Conservation (phyloP, 1,140 invertebrate genomes). For the Gonatopus flavifemur region DNA sequence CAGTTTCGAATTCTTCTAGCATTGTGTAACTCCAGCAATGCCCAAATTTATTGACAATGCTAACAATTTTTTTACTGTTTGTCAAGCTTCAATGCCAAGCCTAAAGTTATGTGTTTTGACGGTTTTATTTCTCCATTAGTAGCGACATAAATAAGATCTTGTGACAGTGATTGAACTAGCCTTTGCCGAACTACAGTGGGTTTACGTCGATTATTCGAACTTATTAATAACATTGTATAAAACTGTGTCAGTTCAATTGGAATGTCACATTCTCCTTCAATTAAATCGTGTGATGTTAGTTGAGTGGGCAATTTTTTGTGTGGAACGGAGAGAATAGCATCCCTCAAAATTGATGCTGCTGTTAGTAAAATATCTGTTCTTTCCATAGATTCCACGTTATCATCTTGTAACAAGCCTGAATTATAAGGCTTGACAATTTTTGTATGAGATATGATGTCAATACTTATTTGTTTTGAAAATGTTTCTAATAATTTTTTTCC, state of each 20-base stretch:
- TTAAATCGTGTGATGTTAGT: background rate
- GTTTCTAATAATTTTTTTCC: too few relatives aligned
- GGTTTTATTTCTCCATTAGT: slow-evolving; percentile 32
- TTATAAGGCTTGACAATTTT: too few relatives aligned
- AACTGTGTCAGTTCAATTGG: background rate
- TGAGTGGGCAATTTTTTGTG: too few relatives aligned
- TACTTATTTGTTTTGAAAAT: too few relatives aligned
- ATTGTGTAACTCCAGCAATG: slow-evolving; percentile 36
- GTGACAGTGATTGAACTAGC: too few relatives aligned
- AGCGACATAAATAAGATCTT: too few relatives aligned
- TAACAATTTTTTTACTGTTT: too few relatives aligned
- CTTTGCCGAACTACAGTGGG: background rate
- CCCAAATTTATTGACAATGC: slow-evolving; percentile 33
- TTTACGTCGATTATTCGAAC: background rate
- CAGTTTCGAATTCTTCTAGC: slow-evolving; percentile 43
- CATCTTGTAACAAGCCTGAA: too few relatives aligned
- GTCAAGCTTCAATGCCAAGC: too few relatives aligned
- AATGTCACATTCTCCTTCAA: background rate
- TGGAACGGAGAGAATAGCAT: background rate
- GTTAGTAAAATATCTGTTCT: background rate
- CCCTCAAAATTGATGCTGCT: background rate
- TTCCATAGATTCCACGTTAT: too few relatives aligned
- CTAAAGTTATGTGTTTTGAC: slow-evolving; percentile 33
- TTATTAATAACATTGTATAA: background rate
- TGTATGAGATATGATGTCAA: too few relatives aligned